Percentiles rank a stretch among this genome's conserved stretches.
Conservation (phyloP, 2,888 invertebrate genomes). For the Calameuta filiformis region DNA sequence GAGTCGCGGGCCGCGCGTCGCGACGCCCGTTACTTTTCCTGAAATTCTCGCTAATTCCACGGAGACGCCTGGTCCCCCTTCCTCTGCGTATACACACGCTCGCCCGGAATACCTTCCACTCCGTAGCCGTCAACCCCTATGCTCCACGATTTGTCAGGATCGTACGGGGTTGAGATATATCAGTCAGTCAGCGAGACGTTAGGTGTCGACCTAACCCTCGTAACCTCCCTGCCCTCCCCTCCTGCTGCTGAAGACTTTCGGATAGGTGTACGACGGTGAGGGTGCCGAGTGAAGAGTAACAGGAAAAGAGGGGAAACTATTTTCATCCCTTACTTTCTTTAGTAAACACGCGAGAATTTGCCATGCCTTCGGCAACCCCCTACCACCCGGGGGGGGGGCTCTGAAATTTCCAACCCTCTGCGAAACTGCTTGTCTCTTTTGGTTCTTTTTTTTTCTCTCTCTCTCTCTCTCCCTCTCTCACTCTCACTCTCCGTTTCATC, state of each 20-base stretch:
- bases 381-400: no score
- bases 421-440: not conserved
- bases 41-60: not conserved
- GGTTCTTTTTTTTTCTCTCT: slow-evolving; percentile 5
- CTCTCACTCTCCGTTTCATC: slow-evolving; percentile 5
- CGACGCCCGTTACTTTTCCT: not conserved
- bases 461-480: slow-evolving; percentile 12
- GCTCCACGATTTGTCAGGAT: not conserved
- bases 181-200: not conserved
- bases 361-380: not conserved
- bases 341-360: not conserved
- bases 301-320: not conserved
- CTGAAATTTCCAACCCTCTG: not conserved
- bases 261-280: not conserved
- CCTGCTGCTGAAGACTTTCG: not conserved
- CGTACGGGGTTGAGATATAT: not conserved
- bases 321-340: not conserved
- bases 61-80: not conserved
- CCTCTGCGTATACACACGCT: not conserved
- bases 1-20: not conserved
- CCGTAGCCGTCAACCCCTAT: not conserved
- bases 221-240: not conserved
- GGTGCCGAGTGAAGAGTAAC: not conserved
- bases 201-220: not conserved
- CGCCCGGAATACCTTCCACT: not conserved